Evolutionary conservation across 2,113 vertebrate genomes (phyloP).

Genomic region (Eudyptes chrysolophus): DNA sequence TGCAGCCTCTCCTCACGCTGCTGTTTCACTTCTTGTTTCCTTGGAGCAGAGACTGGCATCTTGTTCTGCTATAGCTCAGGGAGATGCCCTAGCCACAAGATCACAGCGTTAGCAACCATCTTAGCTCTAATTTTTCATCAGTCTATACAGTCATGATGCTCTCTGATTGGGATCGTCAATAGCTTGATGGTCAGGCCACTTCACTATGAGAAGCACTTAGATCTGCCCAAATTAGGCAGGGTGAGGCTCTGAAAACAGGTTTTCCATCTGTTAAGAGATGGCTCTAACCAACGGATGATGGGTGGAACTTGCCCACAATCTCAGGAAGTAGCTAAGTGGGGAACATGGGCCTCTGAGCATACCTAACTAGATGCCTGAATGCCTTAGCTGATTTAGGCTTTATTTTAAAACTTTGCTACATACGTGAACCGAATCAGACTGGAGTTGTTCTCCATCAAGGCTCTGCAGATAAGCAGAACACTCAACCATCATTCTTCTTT

Average conservation of each 20-base stretch:
- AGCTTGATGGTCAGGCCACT: background rate
- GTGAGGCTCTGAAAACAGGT: background rate
- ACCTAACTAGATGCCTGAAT: background rate
- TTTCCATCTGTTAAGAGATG: slow-evolving; percentile 8
- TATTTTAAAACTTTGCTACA: background rate
- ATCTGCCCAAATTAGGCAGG: background rate
- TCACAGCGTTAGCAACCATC: background rate
- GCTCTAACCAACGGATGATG: background rate
- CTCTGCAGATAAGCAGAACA: background rate
- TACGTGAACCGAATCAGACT: background rate
- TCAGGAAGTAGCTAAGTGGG: slow-evolving; percentile 19
- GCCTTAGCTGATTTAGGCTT: background rate
- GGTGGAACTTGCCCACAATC: slow-evolving; percentile 4
- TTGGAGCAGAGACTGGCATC: background rate
- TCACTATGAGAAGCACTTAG: background rate
- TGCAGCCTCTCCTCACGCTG: background rate
- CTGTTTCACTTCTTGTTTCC: background rate
- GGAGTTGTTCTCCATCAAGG: background rate
- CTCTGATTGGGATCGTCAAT: background rate
- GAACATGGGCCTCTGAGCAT: background rate
- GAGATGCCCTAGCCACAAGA: background rate
- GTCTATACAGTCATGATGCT: background rate
- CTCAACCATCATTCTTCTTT: background rate
- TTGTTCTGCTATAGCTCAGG: background rate
- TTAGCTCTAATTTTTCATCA: background rate